Evolutionary conservation across 2,113 vertebrate species (phyloP).

Genomic region (Antigone vipio): DNA sequence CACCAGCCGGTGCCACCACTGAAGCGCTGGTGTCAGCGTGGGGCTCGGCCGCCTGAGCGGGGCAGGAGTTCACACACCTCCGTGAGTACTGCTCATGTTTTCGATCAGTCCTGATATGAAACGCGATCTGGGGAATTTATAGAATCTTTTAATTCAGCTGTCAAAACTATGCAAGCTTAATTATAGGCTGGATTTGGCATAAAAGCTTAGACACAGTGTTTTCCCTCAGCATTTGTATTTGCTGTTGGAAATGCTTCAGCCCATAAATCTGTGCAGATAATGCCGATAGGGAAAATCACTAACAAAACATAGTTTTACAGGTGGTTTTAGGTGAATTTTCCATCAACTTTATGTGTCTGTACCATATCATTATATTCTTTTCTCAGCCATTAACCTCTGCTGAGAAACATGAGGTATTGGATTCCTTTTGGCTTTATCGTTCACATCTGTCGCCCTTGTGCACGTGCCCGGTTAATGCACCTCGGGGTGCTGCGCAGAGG

Average conservation of each 20-base stretch:
- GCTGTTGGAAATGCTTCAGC: background rate
- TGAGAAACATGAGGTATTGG: background rate
- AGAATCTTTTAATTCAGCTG: constrained; percentile 5
- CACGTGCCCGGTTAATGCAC: fast-evolving
- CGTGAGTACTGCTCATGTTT: background rate
- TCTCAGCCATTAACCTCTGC: background rate
- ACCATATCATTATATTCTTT: background rate
- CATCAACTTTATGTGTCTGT: background rate
- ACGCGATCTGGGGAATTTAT: background rate
- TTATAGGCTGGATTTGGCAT: constrained; percentile 6
- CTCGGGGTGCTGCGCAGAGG: background rate
- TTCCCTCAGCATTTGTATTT: background rate
- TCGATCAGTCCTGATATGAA: background rate
- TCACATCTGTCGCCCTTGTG: background rate
- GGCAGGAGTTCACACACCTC: background rate
- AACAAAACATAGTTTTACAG: background rate
- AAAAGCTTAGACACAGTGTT: background rate
- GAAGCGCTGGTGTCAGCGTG: background rate
- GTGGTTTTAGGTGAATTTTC: constrained; percentile 24
- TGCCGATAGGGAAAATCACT: background rate
- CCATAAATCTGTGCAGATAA: background rate
- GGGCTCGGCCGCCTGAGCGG: background rate
- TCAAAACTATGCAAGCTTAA: constrained; percentile 26
- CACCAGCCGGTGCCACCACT: background rate
- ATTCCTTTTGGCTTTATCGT: background rate